Conservation (phyloP, 2,113 vertebrate species). For the Ranitomeya variabilis region DNA sequence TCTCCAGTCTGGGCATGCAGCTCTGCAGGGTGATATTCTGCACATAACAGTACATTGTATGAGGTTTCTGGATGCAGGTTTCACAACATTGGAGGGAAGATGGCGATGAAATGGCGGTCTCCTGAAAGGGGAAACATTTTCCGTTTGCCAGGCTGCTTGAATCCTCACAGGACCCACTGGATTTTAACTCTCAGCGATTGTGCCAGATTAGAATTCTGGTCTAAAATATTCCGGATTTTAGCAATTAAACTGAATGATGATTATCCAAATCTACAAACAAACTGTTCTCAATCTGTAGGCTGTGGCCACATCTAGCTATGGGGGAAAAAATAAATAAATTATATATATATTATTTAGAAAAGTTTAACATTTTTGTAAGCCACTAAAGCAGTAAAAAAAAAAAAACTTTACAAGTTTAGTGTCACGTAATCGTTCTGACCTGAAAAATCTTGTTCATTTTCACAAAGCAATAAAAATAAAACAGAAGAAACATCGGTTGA, state of each 20-base stretch:
- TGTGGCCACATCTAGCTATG: background rate
- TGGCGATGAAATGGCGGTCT: background rate
- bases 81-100: background rate
- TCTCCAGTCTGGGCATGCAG: conserved; percentile 30
- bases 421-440: too few relatives aligned
- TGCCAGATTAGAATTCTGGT: background rate
- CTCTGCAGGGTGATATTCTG: conserved; percentile 1
- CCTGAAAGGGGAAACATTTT: background rate
- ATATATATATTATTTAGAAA: too few relatives aligned
- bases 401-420: too few relatives aligned
- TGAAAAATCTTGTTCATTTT: too few relatives aligned
- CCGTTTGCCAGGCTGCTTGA: background rate
- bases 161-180: background rate
- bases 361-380: too few relatives aligned
- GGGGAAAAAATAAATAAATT: too few relatives aligned
- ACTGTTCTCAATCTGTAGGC: background rate
- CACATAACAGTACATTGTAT: conserved; percentile 31
- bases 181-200: background rate
- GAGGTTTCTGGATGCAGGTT: background rate
- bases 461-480: too few relatives aligned
- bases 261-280: background rate
- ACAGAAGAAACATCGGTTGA: too few relatives aligned
- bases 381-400: too few relatives aligned
- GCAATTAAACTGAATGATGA: background rate
- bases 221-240: background rate